Evolutionary conservation across 2,797 vertebrate genomes (phyloP).

Genomic region (Argyrosomus regius): DNA sequence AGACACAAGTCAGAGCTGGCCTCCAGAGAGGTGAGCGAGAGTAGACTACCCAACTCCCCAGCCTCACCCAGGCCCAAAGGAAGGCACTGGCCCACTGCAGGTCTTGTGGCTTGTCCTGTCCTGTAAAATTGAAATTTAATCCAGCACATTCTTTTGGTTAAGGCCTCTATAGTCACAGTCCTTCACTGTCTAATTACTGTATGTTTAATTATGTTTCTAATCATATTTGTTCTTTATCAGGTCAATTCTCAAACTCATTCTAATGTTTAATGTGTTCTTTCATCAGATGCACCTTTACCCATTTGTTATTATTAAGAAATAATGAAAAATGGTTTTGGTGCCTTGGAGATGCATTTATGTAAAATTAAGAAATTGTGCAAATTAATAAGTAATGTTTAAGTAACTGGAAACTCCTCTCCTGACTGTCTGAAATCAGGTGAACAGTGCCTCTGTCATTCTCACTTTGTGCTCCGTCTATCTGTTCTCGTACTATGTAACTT

Average conservation of each 20-base stretch:
- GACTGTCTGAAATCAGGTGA: neutral
- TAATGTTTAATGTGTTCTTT: neutral
- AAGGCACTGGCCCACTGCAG: no score
- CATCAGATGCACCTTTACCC: neutral
- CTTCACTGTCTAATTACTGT: neutral
- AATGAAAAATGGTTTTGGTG: neutral
- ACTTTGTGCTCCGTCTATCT: no score
- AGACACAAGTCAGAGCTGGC: no score
- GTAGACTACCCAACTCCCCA: no score
- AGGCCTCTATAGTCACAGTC: neutral
- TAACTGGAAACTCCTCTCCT: neutral
- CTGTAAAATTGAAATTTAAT: neutral
- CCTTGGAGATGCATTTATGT: neutral
- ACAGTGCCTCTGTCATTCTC: no score
- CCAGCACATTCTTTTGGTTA: neutral
- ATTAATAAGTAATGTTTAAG: neutral
- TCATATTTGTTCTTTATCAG: conserved; percentile 3
- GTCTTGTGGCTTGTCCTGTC: no score
- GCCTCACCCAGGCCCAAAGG: no score
- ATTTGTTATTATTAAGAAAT: neutral
- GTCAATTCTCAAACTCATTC: neutral
- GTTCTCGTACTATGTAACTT: no score
- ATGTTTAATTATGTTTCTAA: conserved; percentile 9
- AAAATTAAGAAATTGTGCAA: neutral
- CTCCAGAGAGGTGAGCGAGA: no score